These are phyloP conservation scores for Chymomyza procnemis DNA, from an alignment of 2,888 invertebrate species.

Conservation along the genomic window DNA sequence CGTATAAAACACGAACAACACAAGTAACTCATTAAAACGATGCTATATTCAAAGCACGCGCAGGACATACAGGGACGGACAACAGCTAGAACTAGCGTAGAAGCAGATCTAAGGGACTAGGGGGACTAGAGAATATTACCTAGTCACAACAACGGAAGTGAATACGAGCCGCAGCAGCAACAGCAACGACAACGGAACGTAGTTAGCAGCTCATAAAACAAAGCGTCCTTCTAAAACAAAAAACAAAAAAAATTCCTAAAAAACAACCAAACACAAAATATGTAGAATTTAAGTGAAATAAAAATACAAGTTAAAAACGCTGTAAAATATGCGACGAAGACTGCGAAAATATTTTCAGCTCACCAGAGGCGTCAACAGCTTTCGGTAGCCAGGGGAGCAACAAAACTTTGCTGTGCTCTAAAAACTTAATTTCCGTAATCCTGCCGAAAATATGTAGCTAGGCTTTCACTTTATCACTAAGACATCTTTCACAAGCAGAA, in stretches of 20 bases:
- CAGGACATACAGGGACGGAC: conserved; percentile 28
- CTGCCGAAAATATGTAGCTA: too few species aligned
- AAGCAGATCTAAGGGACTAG: conserved; percentile 34
- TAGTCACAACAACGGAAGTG: not conserved
- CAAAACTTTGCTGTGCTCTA: too few species aligned
- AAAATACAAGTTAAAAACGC: conserved; percentile 11
- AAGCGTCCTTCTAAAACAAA: conserved; percentile 36
- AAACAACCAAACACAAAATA: not conserved
- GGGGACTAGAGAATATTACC: conserved; percentile 7
- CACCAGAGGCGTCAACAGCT: too few species aligned
- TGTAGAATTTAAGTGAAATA: not conserved
- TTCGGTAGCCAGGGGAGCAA: too few species aligned
- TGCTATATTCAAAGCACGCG: conserved; percentile 68
- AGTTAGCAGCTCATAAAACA: conserved; percentile 73
- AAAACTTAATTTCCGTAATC: too few species aligned
- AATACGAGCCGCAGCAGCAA: not conserved
- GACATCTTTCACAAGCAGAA: too few species aligned
- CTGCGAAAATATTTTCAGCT: conserved; percentile 5
- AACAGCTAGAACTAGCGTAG: conserved; percentile 21
- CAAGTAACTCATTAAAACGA: conserved; percentile 67
- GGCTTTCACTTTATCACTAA: too few species aligned
- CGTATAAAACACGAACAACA: conserved; percentile 16
- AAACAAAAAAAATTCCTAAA: conserved; percentile 23
- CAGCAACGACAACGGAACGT: conserved; percentile 51
- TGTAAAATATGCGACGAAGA: conserved; percentile 37